Evolutionary conservation across 2,797 vertebrate species (phyloP).

Genomic region (Artibeus jamaicensis): DNA sequence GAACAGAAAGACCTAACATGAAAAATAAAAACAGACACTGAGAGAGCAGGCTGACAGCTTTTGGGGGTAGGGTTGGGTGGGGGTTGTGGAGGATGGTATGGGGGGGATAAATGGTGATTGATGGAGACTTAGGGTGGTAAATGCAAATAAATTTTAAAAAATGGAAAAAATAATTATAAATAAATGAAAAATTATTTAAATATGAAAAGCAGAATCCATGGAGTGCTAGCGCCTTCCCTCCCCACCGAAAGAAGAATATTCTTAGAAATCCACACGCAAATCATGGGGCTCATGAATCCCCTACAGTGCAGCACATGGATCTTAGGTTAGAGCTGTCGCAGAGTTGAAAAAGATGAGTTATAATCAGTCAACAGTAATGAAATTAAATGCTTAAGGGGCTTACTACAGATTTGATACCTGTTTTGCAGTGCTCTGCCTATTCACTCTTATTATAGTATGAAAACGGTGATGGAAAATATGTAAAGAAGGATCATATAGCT

Average conservation of each 20-base stretch:
- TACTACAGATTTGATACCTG: neutral
- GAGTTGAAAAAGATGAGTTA: neutral
- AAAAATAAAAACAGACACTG: too few relatives aligned
- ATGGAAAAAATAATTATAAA: neutral
- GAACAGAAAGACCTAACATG: too few relatives aligned
- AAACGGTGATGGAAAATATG: neutral
- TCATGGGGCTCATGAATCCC: neutral
- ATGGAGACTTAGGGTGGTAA: too few relatives aligned
- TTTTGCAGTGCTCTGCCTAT: neutral
- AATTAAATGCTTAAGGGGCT: neutral
- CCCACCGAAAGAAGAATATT: neutral
- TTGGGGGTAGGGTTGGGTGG: too few relatives aligned
- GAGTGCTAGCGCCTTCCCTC: neutral
- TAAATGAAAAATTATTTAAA: slow-evolving; percentile 26
- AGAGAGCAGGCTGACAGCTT: too few relatives aligned
- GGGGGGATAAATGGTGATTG: too few relatives aligned
- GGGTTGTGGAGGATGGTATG: too few relatives aligned
- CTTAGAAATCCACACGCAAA: neutral
- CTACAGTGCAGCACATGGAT: neutral
- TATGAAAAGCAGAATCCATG: neutral
- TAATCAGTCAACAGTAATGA: slow-evolving; percentile 3
- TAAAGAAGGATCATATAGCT: neutral
- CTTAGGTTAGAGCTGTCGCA: neutral
- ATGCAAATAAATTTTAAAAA: too few relatives aligned
- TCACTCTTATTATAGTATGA: neutral